Evolutionary conservation across 2,797 vertebrate species (phyloP).

Genomic region (Hafferia zeledoni): DNA sequence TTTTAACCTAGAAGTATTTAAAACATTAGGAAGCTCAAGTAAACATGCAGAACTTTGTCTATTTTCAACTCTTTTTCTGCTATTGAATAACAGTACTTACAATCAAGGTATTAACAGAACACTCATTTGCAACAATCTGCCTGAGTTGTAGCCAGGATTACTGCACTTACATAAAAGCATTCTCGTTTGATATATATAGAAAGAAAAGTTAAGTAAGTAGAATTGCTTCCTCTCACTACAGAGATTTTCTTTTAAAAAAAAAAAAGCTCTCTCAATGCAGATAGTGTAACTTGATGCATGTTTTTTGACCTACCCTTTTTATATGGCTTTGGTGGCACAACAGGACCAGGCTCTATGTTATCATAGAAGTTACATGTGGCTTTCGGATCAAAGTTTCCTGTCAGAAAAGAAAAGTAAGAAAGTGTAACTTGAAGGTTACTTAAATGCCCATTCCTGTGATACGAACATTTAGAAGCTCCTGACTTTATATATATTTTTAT

Average conservation of each 20-base stretch:
- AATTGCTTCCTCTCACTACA: not conserved
- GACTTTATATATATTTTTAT: not conserved
- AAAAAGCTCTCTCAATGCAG: not conserved
- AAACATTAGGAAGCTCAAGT: not conserved
- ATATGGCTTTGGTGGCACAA: constrained; percentile 90
- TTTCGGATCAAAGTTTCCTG: constrained; percentile 97
- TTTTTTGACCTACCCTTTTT: constrained; percentile 85
- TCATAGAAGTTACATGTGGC: constrained; percentile 96
- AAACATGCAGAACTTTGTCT: not conserved
- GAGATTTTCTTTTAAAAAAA: not conserved
- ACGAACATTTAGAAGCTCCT: not conserved
- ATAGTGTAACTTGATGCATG: not conserved
- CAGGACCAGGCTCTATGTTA: constrained; percentile 93
- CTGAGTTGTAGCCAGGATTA: not conserved
- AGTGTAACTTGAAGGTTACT: not conserved
- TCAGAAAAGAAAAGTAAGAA: constrained; percentile 28
- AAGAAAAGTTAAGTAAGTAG: not conserved
- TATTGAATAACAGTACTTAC: not conserved
- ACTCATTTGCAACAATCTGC: not conserved
- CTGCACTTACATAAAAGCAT: not conserved
- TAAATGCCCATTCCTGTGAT: not conserved
- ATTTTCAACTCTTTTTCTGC: not conserved
- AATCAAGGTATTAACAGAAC: not conserved
- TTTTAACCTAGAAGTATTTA: not conserved
- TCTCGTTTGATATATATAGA: not conserved